Conservation (phyloP, 1,140 invertebrate species). For the Armadillidium nasatum region DNA sequence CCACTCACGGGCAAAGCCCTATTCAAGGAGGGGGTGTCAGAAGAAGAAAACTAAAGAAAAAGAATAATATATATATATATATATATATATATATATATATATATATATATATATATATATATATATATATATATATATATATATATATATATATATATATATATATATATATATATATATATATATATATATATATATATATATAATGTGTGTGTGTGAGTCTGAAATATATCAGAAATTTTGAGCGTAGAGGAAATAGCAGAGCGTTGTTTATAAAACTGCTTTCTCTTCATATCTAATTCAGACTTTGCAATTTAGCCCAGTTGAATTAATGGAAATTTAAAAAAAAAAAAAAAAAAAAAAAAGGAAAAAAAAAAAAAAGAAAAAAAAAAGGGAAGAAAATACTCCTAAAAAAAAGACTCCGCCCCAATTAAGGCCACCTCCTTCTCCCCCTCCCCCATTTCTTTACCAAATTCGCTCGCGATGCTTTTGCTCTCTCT, state of each 20-base stretch:
- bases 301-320: conserved; percentile 7
- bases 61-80: too few species aligned
- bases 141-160: background rate
- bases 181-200: conserved; percentile 7
- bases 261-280: background rate
- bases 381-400: too few species aligned
- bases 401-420: background rate
- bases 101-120: background rate
- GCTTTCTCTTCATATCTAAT: conserved; percentile 4
- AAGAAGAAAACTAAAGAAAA: too few species aligned
- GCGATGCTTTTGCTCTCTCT: background rate
- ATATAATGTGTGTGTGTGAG: background rate
- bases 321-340: background rate
- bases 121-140: background rate
- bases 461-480: too few species aligned
- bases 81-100: background rate
- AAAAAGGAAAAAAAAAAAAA: too few species aligned
- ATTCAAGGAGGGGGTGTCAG: too few species aligned
- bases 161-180: background rate
- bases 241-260: background rate
- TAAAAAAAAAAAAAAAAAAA: too few species aligned
- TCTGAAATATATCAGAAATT: conserved; percentile 2
- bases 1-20: too few species aligned
- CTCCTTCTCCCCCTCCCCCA: background rate
- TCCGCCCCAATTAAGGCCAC: background rate